phyloP scores from a whole-genome alignment of 2,888 invertebrate genomes.

The Caprella mutica region DNA sequence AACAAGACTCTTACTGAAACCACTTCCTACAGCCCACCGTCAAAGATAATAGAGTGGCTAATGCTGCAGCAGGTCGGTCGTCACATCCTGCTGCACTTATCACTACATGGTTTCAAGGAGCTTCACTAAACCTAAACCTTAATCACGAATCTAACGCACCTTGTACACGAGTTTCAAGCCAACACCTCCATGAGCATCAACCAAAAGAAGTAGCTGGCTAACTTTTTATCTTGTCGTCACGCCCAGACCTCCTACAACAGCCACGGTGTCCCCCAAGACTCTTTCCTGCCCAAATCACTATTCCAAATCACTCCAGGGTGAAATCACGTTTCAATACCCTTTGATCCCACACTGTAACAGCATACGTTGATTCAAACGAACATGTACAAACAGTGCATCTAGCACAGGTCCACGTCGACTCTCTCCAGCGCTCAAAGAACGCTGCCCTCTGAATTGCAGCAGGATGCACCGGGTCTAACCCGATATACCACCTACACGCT shows the following conservation, averaged over 20 bases:
- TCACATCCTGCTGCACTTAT: background rate
- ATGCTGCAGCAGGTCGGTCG: background rate
- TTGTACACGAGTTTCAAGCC: background rate
- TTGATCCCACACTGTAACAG: too few species aligned
- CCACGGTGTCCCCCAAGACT: background rate
- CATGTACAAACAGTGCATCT: too few species aligned
- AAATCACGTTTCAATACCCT: too few species aligned
- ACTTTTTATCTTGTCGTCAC: background rate
- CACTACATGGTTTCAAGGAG: background rate
- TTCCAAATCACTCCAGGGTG: background rate
- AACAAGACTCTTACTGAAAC: background rate
- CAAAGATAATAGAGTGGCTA: background rate
- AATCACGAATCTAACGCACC: background rate
- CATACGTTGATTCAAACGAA: too few species aligned
- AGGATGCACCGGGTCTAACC: too few species aligned
- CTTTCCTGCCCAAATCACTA: background rate
- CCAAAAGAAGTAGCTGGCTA: background rate
- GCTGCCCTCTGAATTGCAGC: too few species aligned
- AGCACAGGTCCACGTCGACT: too few species aligned
- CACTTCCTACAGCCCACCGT: background rate
- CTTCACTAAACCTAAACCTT: background rate
- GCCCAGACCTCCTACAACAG: background rate
- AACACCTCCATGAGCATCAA: background rate
- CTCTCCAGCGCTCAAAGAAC: too few species aligned
- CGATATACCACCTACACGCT: too few species aligned